These are phyloP conservation scores for Steinernema scapterisci DNA, from an alignment of 2,888 invertebrate species.

Conservation along the genomic window DNA sequence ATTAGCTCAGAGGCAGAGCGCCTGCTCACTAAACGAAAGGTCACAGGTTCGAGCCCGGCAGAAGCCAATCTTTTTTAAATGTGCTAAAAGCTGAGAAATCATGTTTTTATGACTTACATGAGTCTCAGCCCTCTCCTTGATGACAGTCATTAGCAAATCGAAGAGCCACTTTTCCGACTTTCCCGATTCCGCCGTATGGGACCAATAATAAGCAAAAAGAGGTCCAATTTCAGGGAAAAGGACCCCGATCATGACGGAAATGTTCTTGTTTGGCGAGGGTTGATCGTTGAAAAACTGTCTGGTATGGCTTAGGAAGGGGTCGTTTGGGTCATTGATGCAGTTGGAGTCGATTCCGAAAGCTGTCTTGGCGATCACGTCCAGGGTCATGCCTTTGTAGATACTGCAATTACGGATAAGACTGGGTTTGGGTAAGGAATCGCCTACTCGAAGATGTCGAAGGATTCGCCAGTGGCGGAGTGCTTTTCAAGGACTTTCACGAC, in stretches of 20 bases:
- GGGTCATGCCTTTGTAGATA: constrained; percentile 57
- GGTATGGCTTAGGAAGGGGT: neutral
- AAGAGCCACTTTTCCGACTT: constrained; percentile 15
- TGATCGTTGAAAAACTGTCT: constrained; percentile 11
- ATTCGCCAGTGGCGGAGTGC: constrained; percentile 37
- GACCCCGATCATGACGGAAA: neutral
- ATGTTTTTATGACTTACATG: neutral
- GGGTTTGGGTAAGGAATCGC: constrained; percentile 34
- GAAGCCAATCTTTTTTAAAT: no score
- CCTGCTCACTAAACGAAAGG: no score
- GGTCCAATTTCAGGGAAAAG: constrained; percentile 18
- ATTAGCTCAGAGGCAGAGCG: no score
- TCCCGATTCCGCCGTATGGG: constrained; percentile 6
- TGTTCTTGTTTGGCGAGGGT: constrained; percentile 19
- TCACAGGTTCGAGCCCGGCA: no score
- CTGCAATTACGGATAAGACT: constrained; percentile 40
- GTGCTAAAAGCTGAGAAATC: neutral
- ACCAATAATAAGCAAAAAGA: neutral
- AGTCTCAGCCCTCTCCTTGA: constrained; percentile 7
- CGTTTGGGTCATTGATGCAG: constrained; percentile 41
- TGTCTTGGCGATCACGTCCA: constrained; percentile 56
- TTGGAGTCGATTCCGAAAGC: constrained; percentile 57
- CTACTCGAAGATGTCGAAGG: constrained; percentile 55
- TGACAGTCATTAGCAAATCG: neutral
- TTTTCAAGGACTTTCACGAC: constrained; percentile 46